Evolutionary conservation across 2,113 vertebrate species (phyloP).

Genomic region (Calcarius ornatus): DNA sequence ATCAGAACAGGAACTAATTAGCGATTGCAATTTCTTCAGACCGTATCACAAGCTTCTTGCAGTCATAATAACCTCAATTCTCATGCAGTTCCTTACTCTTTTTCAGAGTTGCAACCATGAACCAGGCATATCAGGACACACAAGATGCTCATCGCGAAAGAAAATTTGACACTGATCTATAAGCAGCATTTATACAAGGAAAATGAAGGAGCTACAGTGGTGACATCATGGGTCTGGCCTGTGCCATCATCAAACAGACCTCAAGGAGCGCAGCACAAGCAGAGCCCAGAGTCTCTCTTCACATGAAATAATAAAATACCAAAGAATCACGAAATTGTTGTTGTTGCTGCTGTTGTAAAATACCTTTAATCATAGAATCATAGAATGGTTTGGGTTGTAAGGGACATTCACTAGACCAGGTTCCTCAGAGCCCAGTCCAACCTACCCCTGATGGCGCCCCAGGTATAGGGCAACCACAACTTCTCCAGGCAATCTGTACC

Average conservation of each 20-base stretch:
- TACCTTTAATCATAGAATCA: neutral
- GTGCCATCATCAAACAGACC: neutral
- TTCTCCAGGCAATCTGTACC: neutral
- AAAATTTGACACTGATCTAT: neutral
- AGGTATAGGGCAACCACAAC: neutral
- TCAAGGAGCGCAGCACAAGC: neutral
- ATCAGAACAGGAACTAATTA: constrained; percentile 54
- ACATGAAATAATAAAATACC: neutral
- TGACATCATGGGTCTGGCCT: neutral
- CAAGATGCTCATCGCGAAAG: neutral
- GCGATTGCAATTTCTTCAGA: neutral
- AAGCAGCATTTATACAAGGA: neutral
- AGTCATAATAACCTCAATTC: constrained; percentile 32
- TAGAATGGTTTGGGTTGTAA: neutral
- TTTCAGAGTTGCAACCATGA: neutral
- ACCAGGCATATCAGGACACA: neutral
- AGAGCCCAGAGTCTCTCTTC: neutral
- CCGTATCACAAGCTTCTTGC: constrained; percentile 39
- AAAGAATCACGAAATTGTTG: neutral
- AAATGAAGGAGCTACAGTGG: neutral
- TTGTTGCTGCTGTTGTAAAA: neutral
- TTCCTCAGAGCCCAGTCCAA: neutral
- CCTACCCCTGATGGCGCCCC: too few species aligned
- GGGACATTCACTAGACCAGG: neutral
- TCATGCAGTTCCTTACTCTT: neutral